phyloP scores from a whole-genome alignment of 2,113 vertebrate species.

The Dermatemys mawii region DNA sequence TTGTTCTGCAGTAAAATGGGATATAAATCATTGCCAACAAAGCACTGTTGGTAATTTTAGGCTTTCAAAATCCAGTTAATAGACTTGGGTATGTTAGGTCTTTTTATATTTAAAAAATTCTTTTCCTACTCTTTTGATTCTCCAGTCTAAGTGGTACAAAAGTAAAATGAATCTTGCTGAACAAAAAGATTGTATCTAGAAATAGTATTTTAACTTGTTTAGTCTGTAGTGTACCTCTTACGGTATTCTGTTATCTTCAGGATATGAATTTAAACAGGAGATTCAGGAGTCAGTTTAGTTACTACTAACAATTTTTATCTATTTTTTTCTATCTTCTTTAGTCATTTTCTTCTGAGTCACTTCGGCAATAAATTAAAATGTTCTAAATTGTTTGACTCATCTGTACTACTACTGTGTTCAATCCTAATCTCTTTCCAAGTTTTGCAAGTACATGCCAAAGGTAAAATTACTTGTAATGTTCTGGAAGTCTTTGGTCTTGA shows the following conservation, averaged over 20 bases:
- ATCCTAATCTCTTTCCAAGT: not conserved
- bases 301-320: not conserved
- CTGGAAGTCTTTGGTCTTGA: not conserved
- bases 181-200: not conserved
- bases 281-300: not conserved
- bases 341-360: not conserved
- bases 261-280: not conserved
- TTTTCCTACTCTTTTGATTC: not conserved
- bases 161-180: not conserved
- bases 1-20: not conserved
- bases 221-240: not conserved
- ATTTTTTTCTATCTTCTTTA: not conserved
- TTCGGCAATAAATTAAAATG: not conserved
- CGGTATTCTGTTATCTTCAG: not conserved
- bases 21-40: not conserved
- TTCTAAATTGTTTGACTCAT: not conserved
- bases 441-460: not conserved
- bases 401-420: not conserved
- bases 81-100: not conserved
- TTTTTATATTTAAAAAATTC: not conserved
- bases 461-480: not conserved
- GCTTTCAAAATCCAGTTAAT: not conserved
- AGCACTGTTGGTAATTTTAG: not conserved
- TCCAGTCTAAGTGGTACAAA: not conserved
- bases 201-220: not conserved